Percentiles rank a stretch among this genome's conserved stretches.
Conservation (phyloP, 2,797 vertebrate species). For the Myotis vivesi region DNA sequence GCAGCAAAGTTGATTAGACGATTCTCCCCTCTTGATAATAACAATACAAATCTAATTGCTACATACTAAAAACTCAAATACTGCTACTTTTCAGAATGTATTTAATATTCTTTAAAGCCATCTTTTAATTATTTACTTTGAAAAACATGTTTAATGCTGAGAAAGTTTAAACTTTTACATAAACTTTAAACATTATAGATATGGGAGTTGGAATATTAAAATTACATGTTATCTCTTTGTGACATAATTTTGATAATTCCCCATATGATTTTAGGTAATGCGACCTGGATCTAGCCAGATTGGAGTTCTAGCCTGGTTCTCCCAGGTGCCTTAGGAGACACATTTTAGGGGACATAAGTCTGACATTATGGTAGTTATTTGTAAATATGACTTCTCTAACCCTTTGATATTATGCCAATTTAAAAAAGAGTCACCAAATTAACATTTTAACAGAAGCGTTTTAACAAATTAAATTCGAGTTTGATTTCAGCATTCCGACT, state of each 20-base stretch:
- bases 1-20: slow-evolving; percentile 2
- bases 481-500: neutral
- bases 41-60: neutral
- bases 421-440: neutral
- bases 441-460: neutral
- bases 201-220: neutral
- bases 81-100: neutral
- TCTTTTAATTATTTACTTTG: neutral
- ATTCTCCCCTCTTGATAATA: neutral
- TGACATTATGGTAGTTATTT: neutral
- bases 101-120: neutral
- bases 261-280: neutral
- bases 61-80: slow-evolving; percentile 1
- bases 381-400: neutral
- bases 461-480: neutral
- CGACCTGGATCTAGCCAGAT: neutral
- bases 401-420: neutral
- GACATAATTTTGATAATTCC: neutral
- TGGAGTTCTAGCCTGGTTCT: neutral
- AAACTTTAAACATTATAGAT: neutral
- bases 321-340: neutral
- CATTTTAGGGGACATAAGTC: neutral
- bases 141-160: neutral
- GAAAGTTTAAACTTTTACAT: neutral
- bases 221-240: neutral